Evolutionary conservation across 1,140 invertebrate species (phyloP), one percentile per base, ranked within the genome.

Genomic region (Drosophila pseudoobscura): DNA sequence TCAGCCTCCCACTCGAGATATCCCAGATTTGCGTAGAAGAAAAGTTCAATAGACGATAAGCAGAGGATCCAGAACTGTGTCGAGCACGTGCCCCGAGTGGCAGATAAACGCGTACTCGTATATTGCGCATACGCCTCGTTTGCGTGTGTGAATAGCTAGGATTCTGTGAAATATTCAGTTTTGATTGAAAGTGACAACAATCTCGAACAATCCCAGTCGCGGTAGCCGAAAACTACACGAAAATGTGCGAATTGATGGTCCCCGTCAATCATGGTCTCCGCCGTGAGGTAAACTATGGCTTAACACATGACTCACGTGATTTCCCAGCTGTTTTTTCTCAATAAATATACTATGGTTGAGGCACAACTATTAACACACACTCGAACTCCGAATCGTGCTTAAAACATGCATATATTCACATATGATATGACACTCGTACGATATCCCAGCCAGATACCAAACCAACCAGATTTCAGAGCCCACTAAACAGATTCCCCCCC

Each of bases 231-330:
- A 44, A 31, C 22, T 51, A 76, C 31, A 75, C 69, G 65, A 78
- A 75, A 60, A 91, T 90, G 89, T 91, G 89, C 73, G 89, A 91
- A 83, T 69, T 91, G 63, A 74, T 89, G 43, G 70, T 39, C 11
- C 35, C 35, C 35, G 35, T 91, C 75, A 90, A 83, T 77, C 89
- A 83, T 75, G 70, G 76, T 53, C 71, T 89, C 54, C 80, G 80
- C 56, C 89, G 75, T 63, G 78, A 91, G 89, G 89, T 91, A 90
- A 69, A 78, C 29, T 43, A 70, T 63, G 31, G 26, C 43, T 50
- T 26, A 41, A 35, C 57, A 44, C 41, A 65, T 75, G 71, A 75
- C 35, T 75, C 71, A 74, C 65, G 53, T 75, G 60, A 74, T 75
- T 57, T 74, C 26, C 71, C 59, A 74, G 68, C 44, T 72, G 57